Percentiles rank a stretch among this genome's conserved stretches.
Evolutionary conservation across 2,888 invertebrate genomes (phyloP).

Genomic region (Dastarcus helophoroides): DNA sequence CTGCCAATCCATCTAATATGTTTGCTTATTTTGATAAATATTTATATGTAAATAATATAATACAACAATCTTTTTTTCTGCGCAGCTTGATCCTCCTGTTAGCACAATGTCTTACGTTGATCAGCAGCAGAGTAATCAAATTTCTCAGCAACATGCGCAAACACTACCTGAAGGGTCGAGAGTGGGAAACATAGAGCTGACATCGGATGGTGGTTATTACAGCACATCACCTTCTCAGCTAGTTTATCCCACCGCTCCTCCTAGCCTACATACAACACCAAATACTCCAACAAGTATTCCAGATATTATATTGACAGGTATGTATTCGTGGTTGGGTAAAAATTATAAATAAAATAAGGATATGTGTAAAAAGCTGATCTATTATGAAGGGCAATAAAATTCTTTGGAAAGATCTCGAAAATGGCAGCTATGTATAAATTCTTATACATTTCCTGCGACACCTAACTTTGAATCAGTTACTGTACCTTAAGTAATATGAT

Average conservation of each 20-base stretch:
- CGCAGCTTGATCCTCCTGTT: constrained; percentile 43
- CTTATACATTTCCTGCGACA: too few relatives aligned
- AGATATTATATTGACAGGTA: constrained; percentile 73
- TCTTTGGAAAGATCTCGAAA: too few relatives aligned
- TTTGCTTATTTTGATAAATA: neutral
- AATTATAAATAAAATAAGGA: too few relatives aligned
- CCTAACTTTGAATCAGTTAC: too few relatives aligned
- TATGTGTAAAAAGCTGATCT: too few relatives aligned
- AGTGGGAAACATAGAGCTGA: constrained; percentile 23
- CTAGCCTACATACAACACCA: constrained; percentile 42
- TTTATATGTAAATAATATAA: too few relatives aligned
- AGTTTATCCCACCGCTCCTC: constrained; percentile 42
- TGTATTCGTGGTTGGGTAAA: too few relatives aligned
- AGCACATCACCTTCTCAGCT: constrained; percentile 48
- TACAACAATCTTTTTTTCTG: too few relatives aligned
- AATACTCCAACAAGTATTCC: constrained; percentile 72
- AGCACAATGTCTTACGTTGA: constrained; percentile 29
- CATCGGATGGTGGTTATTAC: constrained; percentile 43
- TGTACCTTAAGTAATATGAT: too few relatives aligned
- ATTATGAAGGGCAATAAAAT: too few relatives aligned
- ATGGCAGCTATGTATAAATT: too few relatives aligned
- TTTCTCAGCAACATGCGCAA: constrained; percentile 22
- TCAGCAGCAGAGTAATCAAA: constrained; percentile 14
- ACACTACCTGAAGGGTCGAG: constrained; percentile 24
- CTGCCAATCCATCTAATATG: too few relatives aligned